These are phyloP conservation scores for Capreolus pygargus DNA, from an alignment of 2,113 vertebrate species.

Conservation along the genomic window DNA sequence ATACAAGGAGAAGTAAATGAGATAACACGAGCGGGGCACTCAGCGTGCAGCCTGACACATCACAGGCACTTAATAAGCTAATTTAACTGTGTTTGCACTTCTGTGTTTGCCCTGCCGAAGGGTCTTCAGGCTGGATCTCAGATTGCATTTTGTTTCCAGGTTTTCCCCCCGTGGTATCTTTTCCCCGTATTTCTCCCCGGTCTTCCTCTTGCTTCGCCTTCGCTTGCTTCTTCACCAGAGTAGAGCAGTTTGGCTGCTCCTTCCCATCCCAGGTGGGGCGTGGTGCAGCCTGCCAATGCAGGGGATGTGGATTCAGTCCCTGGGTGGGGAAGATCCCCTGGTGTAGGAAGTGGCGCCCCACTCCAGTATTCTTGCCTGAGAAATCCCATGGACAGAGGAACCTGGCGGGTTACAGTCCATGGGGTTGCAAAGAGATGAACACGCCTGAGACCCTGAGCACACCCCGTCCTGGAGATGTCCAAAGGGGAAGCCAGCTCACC, in stretches of 20 bases:
- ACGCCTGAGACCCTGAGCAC: not conserved
- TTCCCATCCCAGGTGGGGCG: not conserved
- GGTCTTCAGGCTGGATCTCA: not conserved
- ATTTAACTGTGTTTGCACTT: too few species aligned
- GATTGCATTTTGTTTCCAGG: too few species aligned
- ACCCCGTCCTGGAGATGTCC: not conserved
- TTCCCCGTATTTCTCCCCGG: rapidly evolving
- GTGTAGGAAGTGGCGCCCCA: not conserved
- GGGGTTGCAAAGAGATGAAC: not conserved
- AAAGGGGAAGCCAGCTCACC: rapidly evolving
- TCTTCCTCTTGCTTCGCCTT: not conserved
- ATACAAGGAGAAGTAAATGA: not conserved
- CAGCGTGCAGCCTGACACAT: not conserved
- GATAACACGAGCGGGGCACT: rapidly evolving
- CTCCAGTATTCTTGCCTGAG: not conserved
- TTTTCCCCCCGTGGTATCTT: not conserved
- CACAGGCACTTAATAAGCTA: not conserved
- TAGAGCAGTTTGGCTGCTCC: not conserved
- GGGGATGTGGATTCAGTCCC: not conserved
- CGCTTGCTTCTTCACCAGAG: not conserved
- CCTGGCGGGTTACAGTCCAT: not conserved
- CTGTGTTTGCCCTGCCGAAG: not conserved
- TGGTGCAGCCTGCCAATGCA: not conserved
- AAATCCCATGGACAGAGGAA: not conserved
- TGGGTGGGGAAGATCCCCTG: not conserved